Evolutionary conservation across 1,140 invertebrate species (phyloP).

Genomic region (Metopolophium dirhodum): DNA sequence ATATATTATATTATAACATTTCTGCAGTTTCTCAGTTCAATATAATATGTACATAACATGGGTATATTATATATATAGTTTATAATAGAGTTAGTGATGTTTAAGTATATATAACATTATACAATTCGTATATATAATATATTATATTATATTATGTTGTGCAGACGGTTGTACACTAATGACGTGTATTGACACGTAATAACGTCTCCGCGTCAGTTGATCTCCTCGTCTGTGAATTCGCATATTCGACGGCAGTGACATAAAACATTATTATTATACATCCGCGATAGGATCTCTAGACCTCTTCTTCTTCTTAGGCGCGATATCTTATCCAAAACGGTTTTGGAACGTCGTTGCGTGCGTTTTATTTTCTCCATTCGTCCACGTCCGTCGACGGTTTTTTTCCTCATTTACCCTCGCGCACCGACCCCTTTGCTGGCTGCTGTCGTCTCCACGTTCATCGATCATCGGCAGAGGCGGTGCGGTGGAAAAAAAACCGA

Average conservation of each 20-base stretch:
- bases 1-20: too few species aligned
- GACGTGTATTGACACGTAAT: neutral
- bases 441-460: neutral
- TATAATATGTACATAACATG: neutral
- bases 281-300: neutral
- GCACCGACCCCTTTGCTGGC: neutral
- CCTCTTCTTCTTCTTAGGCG: neutral
- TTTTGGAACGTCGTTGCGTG: neutral
- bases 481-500: neutral
- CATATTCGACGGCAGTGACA: neutral
- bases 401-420: neutral
- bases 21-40: neutral
- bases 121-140: neutral
- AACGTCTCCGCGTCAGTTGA: neutral
- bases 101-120: neutral
- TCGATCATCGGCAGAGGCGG: slow-evolving; percentile 3
- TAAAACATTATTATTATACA: neutral
- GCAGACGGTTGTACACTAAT: neutral
- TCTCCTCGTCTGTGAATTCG: neutral
- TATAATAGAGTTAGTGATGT: neutral
- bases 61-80: neutral
- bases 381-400: neutral
- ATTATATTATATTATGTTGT: neutral
- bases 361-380: slow-evolving; percentile 27
- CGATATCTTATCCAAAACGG: slow-evolving; percentile 3